Evolutionary conservation across 2,888 invertebrate species (phyloP), one percentile per base, ranked within the genome.

Genomic region (Parnassius smintheus): DNA sequence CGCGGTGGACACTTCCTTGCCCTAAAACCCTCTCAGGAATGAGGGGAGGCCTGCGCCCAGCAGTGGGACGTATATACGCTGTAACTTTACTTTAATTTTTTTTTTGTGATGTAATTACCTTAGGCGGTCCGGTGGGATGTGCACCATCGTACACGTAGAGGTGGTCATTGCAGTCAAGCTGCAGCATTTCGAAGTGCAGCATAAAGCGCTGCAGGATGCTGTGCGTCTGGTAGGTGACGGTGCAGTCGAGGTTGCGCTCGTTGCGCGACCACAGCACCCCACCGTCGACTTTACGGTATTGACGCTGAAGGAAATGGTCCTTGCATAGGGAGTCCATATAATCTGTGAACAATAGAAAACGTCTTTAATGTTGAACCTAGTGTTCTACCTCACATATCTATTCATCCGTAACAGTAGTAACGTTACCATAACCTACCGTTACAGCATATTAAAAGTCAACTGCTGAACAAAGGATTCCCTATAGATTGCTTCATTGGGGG

Each of bases 161-260:
- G 86, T 97, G 97, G 88, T 98, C 98, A 83, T 98, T 98, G 92
- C 98, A 98, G 91, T 98, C 98, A 68, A 98, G 93, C 85, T 97
- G 96, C 75, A 98, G 93, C 85, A 96, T 94, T 83, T 98, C 98
- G 88, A 98, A 98, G 78, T 98, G 95, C 77, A 98, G 94, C 97
- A 98, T 98, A 88, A 98, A 98, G 75, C 97, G 94, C 92, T 98
- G 98, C 77, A 98, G 93, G 76, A 98, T 97, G 83, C 97, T 97
- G 91, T 98, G 97, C 72, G 98, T 98, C 92, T 98, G 98, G 91
- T 98, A 98, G 68, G 98, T 98, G 83, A 98, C 96, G 76, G 96
- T 95, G 92, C 98, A 98, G 91, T 98, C 96, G 78, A 98, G 93
- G 85, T 97, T 96, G 71, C 96, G 93, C 89, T 98, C 98, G 88